A percentile compares a stretch with the other conserved stretches of the same genome.
phyloP scores from a whole-genome alignment of 1,140 invertebrate genomes.

The Cyclargus thomasi region DNA sequence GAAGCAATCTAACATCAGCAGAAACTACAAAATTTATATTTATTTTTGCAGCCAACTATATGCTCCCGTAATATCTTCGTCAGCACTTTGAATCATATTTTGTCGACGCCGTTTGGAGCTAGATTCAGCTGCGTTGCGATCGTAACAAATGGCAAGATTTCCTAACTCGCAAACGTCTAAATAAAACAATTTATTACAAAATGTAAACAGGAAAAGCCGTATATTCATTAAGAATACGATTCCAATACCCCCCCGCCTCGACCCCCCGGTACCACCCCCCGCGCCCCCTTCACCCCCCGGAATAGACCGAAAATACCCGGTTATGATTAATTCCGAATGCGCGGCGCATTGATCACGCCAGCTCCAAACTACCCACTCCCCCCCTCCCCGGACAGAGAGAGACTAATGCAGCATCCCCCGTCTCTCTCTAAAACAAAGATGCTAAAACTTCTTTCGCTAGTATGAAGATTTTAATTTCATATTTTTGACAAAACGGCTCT shows the following conservation, averaged over 20 bases:
- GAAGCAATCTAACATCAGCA: no score
- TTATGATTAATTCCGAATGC: conserved; percentile 74
- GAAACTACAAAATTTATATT: no score
- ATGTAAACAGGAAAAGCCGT: conserved; percentile 73
- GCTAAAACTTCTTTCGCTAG: conserved; percentile 75
- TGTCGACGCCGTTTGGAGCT: background rate
- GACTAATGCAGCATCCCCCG: conserved; percentile 64
- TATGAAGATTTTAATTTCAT: conserved; percentile 76
- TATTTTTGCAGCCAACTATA: no score
- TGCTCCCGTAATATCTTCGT: no score
- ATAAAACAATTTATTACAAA: conserved; percentile 73
- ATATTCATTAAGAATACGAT: conserved; percentile 74
- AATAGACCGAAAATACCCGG: conserved; percentile 73
- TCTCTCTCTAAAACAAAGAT: conserved; percentile 75
- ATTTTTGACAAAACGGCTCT: conserved; percentile 74
- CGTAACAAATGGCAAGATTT: conserved; percentile 49
- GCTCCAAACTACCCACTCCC: conserved; percentile 67
- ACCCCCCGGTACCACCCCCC: conserved; percentile 34
- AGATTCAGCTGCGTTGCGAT: background rate
- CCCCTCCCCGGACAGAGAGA: conserved; percentile 45
- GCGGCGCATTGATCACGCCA: conserved; percentile 70
- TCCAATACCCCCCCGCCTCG: conserved; percentile 44
- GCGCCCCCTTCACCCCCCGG: conserved; percentile 37
- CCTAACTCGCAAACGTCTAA: conserved; percentile 55
- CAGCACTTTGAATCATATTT: no score